Conservation (phyloP, 2,888 invertebrate genomes). For the Aleiodes leptofemur region DNA sequence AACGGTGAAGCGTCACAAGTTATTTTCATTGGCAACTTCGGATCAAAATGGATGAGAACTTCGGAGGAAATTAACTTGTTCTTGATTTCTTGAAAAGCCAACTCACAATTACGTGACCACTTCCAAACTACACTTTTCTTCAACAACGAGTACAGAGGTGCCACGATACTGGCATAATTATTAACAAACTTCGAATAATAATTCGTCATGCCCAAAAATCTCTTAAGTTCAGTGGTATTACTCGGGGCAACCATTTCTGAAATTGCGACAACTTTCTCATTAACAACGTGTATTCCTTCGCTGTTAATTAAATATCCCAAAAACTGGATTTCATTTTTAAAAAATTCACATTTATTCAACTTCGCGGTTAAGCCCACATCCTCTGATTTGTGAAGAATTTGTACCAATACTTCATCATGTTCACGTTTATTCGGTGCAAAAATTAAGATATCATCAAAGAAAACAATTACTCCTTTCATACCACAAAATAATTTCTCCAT, state of each 20-base stretch:
- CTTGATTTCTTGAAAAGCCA: conserved; percentile 38
- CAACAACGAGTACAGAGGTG: conserved; percentile 41
- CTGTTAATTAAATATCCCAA: conserved; percentile 46
- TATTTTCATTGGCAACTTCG: conserved; percentile 59
- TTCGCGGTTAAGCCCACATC: conserved; percentile 53
- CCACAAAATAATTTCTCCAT: conserved; percentile 42
- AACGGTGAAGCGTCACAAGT: conserved; percentile 70
- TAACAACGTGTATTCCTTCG: conserved; percentile 30
- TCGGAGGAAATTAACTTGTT: conserved; percentile 13
- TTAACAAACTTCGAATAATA: conserved; percentile 48
- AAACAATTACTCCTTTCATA: conserved; percentile 31
- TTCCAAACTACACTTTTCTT: conserved; percentile 32
- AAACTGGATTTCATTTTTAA: conserved; percentile 39
- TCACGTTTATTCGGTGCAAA: neutral
- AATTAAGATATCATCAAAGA: conserved; percentile 43
- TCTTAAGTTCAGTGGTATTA: conserved; percentile 27
- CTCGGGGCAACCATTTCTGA: conserved; percentile 29
- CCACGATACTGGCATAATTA: conserved; percentile 37
- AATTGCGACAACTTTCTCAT: conserved; percentile 39
- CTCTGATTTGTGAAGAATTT: conserved; percentile 21
- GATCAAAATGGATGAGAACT: conserved; percentile 55
- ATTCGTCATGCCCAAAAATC: conserved; percentile 48
- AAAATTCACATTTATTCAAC: conserved; percentile 59
- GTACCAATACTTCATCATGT: conserved; percentile 8
- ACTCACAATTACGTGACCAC: conserved; percentile 28